phyloP scores from a whole-genome alignment of 2,113 vertebrate genomes.

The Eurypyga helias region DNA sequence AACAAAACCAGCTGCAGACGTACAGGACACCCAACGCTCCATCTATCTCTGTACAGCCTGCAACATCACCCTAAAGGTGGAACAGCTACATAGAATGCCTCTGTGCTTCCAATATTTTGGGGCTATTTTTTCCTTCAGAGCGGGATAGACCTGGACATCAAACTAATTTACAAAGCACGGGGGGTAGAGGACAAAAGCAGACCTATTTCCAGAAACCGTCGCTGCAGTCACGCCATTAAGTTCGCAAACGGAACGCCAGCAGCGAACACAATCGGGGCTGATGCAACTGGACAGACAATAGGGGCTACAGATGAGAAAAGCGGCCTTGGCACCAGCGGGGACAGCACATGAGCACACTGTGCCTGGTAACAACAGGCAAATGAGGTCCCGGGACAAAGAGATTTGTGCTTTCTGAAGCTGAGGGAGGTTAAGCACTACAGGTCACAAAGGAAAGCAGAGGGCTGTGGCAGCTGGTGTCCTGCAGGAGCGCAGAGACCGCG shows the following conservation, averaged over 20 bases:
- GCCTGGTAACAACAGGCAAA: slow-evolving; percentile 54
- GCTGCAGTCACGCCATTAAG: neutral
- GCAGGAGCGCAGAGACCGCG: neutral
- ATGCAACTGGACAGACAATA: slow-evolving; percentile 54
- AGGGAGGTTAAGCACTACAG: neutral
- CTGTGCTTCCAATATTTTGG: neutral
- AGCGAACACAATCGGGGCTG: neutral
- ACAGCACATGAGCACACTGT: slow-evolving; percentile 39
- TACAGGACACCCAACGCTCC: neutral
- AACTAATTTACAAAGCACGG: neutral
- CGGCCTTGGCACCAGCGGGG: slow-evolving; percentile 35
- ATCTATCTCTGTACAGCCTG: rapidly evolving
- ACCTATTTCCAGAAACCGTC: neutral
- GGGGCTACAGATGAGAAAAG: slow-evolving; percentile 46
- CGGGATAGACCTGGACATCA: neutral
- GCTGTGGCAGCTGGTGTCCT: slow-evolving; percentile 10
- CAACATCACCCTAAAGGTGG: rapidly evolving
- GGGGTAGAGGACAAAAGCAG: neutral
- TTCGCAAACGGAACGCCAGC: neutral
- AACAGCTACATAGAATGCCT: neutral
- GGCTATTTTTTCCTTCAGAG: neutral
- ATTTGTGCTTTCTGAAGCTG: slow-evolving; percentile 47
- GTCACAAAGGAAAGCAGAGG: slow-evolving; percentile 15
- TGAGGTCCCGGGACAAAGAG: slow-evolving; percentile 39
- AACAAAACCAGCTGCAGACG: neutral